Conservation (phyloP, 2,113 vertebrate species). For the Dolichallabes microphthalmus region DNA sequence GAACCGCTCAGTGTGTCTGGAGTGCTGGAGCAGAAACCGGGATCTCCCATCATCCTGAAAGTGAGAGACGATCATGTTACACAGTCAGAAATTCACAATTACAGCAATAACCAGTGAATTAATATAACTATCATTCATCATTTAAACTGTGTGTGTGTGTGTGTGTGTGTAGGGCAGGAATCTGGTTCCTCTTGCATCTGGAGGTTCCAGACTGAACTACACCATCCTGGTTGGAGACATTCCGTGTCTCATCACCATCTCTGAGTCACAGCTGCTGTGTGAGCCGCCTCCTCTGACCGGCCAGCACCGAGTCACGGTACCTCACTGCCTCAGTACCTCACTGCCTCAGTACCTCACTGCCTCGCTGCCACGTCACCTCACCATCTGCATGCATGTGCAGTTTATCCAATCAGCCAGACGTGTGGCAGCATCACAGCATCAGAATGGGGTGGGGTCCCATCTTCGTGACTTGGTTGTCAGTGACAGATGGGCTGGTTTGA, state of each 20-base stretch:
- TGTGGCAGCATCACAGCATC: too few species aligned
- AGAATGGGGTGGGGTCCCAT: too few species aligned
- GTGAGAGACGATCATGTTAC: slow-evolving; percentile 63
- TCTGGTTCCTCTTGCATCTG: slow-evolving; percentile 86
- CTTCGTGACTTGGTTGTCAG: too few species aligned
- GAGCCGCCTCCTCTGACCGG: slow-evolving; percentile 90
- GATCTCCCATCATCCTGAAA: slow-evolving; percentile 95
- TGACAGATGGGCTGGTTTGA: too few species aligned
- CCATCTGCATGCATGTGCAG: too few species aligned
- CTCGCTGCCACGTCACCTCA: too few species aligned
- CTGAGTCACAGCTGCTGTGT: slow-evolving; percentile 93
- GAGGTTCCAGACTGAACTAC: slow-evolving; percentile 94
- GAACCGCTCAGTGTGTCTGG: slow-evolving; percentile 85
- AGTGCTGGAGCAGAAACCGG: slow-evolving; percentile 91
- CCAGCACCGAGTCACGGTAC: slow-evolving; percentile 93
- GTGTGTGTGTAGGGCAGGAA: slow-evolving; percentile 85
- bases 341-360: background rate
- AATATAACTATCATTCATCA: too few species aligned
- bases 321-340: slow-evolving; percentile 39
- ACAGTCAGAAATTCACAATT: background rate
- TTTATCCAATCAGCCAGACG: too few species aligned
- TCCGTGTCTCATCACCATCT: slow-evolving; percentile 88
- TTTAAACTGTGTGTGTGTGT: slow-evolving; percentile 17
- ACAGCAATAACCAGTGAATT: background rate
- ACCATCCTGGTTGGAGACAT: slow-evolving; percentile 90